Percentiles rank a stretch among this genome's conserved stretches.
These are phyloP conservation scores for Pocota personata DNA, from an alignment of 2,888 invertebrate genomes.

Conservation along the genomic window DNA sequence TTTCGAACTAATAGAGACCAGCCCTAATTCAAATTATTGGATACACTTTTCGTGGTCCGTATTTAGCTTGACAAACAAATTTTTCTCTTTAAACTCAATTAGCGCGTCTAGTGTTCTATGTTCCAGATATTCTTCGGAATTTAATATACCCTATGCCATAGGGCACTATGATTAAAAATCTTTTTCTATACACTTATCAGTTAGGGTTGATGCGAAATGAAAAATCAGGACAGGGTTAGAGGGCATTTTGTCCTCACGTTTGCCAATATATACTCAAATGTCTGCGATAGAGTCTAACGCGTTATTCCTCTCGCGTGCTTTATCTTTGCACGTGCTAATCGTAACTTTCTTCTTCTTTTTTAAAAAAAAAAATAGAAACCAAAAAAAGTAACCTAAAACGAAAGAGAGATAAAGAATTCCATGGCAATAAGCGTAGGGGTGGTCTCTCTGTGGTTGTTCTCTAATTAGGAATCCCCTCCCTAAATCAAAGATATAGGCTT, in stretches of 20 bases:
- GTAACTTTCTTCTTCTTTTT: not conserved
- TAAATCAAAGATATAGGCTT: not conserved
- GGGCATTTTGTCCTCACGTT: not conserved
- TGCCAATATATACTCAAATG: not conserved
- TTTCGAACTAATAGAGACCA: no score
- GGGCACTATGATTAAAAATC: not conserved
- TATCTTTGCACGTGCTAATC: slow-evolving; percentile 28
- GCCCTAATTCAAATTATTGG: no score
- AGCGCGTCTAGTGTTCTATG: not conserved
- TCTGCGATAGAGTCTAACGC: not conserved
- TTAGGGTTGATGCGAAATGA: not conserved
- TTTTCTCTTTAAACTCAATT: no score
- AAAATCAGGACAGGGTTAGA: not conserved
- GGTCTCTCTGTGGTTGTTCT: not conserved
- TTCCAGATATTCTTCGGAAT: not conserved
- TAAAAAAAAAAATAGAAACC: not conserved
- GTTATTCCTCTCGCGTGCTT: not conserved
- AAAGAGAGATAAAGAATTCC: not conserved
- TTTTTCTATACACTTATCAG: slow-evolving; percentile 4
- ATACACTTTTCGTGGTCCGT: no score
- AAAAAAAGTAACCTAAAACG: not conserved
- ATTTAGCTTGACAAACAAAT: no score
- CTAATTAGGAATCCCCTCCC: not conserved
- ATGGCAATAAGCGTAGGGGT: not conserved
- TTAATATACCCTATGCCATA: not conserved